Evolutionary conservation across 1,140 invertebrate species (phyloP), one percentile per base, ranked within the genome.

Genomic region (Portunus trituberculatus): DNA sequence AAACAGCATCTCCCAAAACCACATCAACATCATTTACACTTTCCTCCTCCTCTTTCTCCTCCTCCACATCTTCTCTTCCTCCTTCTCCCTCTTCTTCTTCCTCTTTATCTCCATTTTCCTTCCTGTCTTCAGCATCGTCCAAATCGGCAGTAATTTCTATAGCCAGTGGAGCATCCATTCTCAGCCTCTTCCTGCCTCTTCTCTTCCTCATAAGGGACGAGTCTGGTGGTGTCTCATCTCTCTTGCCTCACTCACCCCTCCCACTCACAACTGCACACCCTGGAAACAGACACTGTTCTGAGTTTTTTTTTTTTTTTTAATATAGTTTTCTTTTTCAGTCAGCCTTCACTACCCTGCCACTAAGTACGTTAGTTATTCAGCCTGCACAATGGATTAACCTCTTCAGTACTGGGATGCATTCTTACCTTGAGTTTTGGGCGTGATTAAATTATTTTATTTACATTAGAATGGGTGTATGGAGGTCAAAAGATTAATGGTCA

Each of bases 41-140:
- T 31, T 84, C 4, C 82, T 86, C 84, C 82, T 93, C 76, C 76
- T 93, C 82, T n/a, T 84, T n/a, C 20, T 48, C 92, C 76, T 86
- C 45, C 45, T 86, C 20, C n/a, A 7, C 59, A 12, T 92, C 46
- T 31, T 76, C 52, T 92, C 52, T 20, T 92, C 59, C 31, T 20
- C 31, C 91, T 32, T 29, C 52, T 52, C 59, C 91, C 39, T 16
- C 83, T 94, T 87, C 86, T 31, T 92, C 52, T 10, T 52, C 82
- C 29, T 32, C 46, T 59, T 93, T 39, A n/a, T 83, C 48, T 87
- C 48, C 84, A 28, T 52, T 29, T 31, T 86, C 92, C n/a, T 93
- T 48, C 14, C 52, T 20, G 16, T 87, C 82, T 93, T 93, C 83
- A n/a, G 59, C 90, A 31, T 91, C 39, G 16, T 84, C 52, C 52